Evolutionary conservation across 2,113 vertebrate genomes (phyloP), one percentile per base, ranked within the genome.

Genomic region (Brachyistius frenatus): DNA sequence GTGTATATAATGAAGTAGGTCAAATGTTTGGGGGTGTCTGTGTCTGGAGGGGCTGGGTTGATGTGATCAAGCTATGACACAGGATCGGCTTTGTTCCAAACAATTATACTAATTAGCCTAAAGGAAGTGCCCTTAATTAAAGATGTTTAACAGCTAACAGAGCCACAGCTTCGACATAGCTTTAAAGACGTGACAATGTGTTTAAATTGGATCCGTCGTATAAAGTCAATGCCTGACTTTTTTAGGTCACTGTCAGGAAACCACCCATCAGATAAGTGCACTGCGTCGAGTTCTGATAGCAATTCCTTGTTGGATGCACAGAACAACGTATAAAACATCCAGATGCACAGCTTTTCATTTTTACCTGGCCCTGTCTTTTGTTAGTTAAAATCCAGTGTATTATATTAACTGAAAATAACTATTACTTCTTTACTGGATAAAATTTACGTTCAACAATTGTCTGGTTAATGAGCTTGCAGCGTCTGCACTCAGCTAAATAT

Each of bases 101-200:
- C 67, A 63, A 58, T 82, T 73, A 63, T 30, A 44, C 33, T 66
- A 44, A 74, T 76, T 63, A 74, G 65, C 36, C 32, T 3, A 8
- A 56, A 67, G 52, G 76, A 83, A 61, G 61, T 46, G 37, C 13
- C 60, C 60, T 70, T 80, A 36, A 85, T 77, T 58, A 74, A 50
- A 71, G 60, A 71, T 53, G 15, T 58, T 62, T 67, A 50, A 50
- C 52, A 32, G 30, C 16, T 49, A 30, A 61, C 41, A 41, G 30
- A 67, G 32, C 37, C 47, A 36, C 50, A 52, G 53, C 44, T 66
- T 57, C 53, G 49, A 55, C 8, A 33, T 15, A 13, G 36, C 44
- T 54, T 47, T 52, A 14, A 49, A 57, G 66, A 65, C 35, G 57
- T 49, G 30, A 15, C 47, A 2, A 1, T 65, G 41, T 31, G 13